Evolutionary conservation across 1,140 invertebrate genomes (phyloP).

Genomic region (Drosophila lini): DNA sequence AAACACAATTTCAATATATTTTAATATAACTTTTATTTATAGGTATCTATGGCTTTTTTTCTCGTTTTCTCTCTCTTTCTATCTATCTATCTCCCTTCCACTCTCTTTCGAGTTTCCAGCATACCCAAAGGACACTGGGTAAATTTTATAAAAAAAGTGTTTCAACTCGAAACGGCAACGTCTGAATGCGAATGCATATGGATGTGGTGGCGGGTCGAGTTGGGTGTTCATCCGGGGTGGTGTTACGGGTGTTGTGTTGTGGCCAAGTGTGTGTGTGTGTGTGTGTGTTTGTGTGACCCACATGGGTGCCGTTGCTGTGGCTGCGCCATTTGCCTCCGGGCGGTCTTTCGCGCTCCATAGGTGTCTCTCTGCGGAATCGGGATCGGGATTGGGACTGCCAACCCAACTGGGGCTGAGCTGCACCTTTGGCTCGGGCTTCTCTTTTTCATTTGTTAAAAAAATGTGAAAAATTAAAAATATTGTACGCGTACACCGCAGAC

Average conservation of each 20-base stretch:
- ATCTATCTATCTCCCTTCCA: background rate
- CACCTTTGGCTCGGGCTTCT: slow-evolving; percentile 52
- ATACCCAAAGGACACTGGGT: slow-evolving; percentile 3
- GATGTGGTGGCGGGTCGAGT: slow-evolving; percentile 34
- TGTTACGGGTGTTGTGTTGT: slow-evolving; percentile 15
- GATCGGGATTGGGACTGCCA: slow-evolving; percentile 9
- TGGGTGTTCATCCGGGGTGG: background rate
- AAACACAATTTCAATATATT: background rate
- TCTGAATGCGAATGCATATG: slow-evolving; percentile 57
- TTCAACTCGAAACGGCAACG: slow-evolving; percentile 66
- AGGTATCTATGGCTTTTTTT: too few relatives aligned
- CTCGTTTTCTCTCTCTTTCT: background rate
- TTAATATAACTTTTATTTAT: background rate
- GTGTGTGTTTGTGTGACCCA: slow-evolving; percentile 48
- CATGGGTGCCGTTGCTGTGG: slow-evolving; percentile 59
- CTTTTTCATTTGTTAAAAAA: slow-evolving; percentile 56
- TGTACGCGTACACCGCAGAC: slow-evolving; percentile 49
- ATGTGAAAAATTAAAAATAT: slow-evolving; percentile 81
- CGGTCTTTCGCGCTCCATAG: slow-evolving; percentile 52
- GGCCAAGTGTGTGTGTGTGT: slow-evolving; percentile 1
- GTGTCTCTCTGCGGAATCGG: slow-evolving; percentile 36
- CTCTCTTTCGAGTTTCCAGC: background rate
- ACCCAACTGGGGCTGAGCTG: slow-evolving; percentile 32
- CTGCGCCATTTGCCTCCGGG: slow-evolving; percentile 55
- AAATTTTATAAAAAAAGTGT: slow-evolving; percentile 52